Evolutionary conservation across 2,888 invertebrate species (phyloP).

Genomic region (Toxonevra muliebris): DNA sequence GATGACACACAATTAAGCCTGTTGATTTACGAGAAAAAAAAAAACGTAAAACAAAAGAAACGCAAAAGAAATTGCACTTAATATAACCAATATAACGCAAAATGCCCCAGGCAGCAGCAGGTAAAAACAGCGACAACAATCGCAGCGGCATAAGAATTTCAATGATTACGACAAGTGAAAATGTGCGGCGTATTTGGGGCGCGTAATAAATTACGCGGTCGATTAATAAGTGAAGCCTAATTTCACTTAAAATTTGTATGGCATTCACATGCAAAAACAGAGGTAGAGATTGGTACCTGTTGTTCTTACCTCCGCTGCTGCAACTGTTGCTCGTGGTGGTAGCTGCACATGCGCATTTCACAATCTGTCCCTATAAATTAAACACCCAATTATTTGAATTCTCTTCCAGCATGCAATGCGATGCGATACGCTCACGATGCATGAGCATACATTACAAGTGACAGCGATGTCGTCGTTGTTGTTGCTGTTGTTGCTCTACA

Average conservation of each 20-base stretch:
- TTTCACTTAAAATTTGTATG: no score
- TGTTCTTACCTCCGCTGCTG: no score
- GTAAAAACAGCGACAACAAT: background rate
- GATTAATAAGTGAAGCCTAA: background rate
- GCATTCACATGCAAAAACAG: no score
- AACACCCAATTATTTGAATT: conserved; percentile 32
- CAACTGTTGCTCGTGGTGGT: no score
- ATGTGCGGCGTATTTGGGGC: no score
- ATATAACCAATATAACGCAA: conserved; percentile 9
- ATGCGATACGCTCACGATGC: no score
- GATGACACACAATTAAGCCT: conserved; percentile 17
- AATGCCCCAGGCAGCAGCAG: background rate
- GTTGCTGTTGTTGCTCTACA: background rate
- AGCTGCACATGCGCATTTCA: conserved; percentile 4
- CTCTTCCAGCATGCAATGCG: conserved; percentile 19
- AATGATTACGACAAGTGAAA: no score
- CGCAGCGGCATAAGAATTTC: background rate
- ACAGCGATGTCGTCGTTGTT: background rate
- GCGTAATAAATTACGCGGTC: background rate
- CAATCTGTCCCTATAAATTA: conserved; percentile 21
- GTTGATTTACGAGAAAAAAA: background rate
- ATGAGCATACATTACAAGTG: no score
- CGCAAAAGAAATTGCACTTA: conserved; percentile 11
- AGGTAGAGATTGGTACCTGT: no score
- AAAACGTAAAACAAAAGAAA: background rate